phyloP scores from a whole-genome alignment of 2,113 vertebrate species.

The Micronycteris hirsuta region DNA sequence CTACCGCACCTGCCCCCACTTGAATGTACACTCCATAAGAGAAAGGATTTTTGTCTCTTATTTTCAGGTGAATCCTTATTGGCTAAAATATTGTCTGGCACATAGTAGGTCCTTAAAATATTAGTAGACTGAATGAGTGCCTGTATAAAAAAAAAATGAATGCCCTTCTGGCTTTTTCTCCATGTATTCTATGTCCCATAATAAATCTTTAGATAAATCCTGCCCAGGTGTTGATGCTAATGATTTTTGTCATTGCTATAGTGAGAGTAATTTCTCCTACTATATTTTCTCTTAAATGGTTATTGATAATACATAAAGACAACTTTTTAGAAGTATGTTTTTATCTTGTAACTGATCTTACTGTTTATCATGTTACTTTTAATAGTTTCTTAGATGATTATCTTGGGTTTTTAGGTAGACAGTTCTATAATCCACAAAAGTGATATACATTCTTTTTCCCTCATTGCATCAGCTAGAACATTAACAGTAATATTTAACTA shows the following conservation, averaged over 20 bases:
- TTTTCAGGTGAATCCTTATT: neutral
- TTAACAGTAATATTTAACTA: neutral
- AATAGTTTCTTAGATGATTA: neutral
- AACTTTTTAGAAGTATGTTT: neutral
- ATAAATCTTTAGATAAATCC: neutral
- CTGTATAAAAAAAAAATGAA: neutral
- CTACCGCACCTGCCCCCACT: neutral
- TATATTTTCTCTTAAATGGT: neutral
- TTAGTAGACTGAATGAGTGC: neutral
- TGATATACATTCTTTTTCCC: neutral
- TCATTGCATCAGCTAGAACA: neutral
- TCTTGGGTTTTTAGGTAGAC: neutral
- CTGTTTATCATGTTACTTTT: neutral
- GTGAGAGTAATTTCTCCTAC: neutral
- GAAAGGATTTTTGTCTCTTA: neutral
- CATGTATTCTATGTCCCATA: neutral
- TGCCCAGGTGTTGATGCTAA: neutral
- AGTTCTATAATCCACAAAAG: neutral
- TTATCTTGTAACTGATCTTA: neutral
- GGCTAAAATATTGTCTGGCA: neutral
- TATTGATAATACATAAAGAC: neutral
- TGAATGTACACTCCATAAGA: neutral
- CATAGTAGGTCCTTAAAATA: neutral
- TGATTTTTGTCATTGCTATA: neutral
- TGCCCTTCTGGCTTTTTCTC: neutral